Conservation (phyloP, 1,140 invertebrate genomes). For the Goniozus legneri region DNA sequence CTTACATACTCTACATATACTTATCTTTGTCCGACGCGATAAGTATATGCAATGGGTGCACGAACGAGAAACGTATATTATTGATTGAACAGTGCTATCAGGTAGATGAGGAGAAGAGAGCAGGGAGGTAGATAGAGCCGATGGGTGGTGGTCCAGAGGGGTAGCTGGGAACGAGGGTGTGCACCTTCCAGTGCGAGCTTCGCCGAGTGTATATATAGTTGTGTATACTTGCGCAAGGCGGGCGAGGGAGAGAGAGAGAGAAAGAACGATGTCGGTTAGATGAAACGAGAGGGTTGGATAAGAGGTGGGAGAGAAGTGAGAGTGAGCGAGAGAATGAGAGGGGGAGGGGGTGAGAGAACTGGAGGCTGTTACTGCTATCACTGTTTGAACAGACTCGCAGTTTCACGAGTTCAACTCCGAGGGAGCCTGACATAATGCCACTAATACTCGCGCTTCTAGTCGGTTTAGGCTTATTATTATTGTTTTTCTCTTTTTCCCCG, state of each 20-base stretch:
- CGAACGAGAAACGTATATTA: constrained; percentile 35
- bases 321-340: background rate
- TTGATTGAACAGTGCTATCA: constrained; percentile 34
- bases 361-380: constrained; percentile 49
- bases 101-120: constrained; percentile 16
- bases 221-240: too few relatives aligned
- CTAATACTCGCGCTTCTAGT: constrained; percentile 36
- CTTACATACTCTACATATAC: background rate
- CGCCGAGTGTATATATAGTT: too few relatives aligned
- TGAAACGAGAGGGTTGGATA: too few relatives aligned
- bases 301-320: too few relatives aligned
- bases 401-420: constrained; percentile 42
- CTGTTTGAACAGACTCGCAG: constrained; percentile 53
- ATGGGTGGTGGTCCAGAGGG: too few relatives aligned
- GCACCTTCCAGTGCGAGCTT: too few relatives aligned
- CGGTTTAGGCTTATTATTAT: constrained; percentile 1
- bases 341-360: constrained; percentile 16
- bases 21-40: background rate
- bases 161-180: too few relatives aligned
- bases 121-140: too few relatives aligned
- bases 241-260: too few relatives aligned
- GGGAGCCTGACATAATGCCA: constrained; percentile 39
- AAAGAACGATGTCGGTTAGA: too few relatives aligned
- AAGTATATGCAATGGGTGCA: constrained; percentile 1
- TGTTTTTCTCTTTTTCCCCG: background rate